phyloP scores from a whole-genome alignment of 2,888 invertebrate genomes.

The Malthinus seriepunctatus region DNA sequence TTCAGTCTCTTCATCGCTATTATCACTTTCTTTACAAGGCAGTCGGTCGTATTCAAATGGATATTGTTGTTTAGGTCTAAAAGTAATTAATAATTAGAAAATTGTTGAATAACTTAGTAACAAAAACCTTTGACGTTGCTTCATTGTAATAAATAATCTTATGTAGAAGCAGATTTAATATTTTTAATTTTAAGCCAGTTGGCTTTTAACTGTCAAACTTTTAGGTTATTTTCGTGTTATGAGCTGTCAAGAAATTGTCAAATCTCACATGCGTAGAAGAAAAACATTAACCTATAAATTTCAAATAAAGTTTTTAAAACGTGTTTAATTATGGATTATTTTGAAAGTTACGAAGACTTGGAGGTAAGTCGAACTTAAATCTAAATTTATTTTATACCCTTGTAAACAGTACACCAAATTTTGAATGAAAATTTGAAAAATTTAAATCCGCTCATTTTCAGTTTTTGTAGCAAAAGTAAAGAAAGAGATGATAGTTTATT shows the following conservation, averaged over 20 bases:
- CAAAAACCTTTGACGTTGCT: slow-evolving; percentile 21
- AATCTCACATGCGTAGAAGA: no score
- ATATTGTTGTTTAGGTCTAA: slow-evolving; percentile 23
- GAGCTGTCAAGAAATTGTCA: no score
- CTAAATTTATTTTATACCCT: background rate
- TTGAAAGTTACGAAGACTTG: slow-evolving; percentile 73
- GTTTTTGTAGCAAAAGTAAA: no score
- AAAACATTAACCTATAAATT: slow-evolving; percentile 1
- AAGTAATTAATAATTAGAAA: background rate
- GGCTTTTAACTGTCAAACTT: slow-evolving; percentile 10
- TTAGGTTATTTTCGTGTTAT: slow-evolving; percentile 5
- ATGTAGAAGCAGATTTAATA: background rate
- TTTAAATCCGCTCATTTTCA: no score
- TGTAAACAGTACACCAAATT: no score
- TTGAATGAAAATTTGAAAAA: no score
- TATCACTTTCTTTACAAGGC: slow-evolving; percentile 39
- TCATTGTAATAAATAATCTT: slow-evolving; percentile 47
- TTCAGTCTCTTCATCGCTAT: slow-evolving; percentile 49
- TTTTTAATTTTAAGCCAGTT: slow-evolving; percentile 7
- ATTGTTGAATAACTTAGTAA: background rate
- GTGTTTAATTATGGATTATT: slow-evolving; percentile 58
- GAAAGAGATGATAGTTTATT: no score
- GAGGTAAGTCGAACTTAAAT: slow-evolving; percentile 61
- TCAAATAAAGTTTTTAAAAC: slow-evolving; percentile 38
- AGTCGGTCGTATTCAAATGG: slow-evolving; percentile 35